Conservation (phyloP, 2,888 invertebrate species). For the Aleiodes testaceus region DNA sequence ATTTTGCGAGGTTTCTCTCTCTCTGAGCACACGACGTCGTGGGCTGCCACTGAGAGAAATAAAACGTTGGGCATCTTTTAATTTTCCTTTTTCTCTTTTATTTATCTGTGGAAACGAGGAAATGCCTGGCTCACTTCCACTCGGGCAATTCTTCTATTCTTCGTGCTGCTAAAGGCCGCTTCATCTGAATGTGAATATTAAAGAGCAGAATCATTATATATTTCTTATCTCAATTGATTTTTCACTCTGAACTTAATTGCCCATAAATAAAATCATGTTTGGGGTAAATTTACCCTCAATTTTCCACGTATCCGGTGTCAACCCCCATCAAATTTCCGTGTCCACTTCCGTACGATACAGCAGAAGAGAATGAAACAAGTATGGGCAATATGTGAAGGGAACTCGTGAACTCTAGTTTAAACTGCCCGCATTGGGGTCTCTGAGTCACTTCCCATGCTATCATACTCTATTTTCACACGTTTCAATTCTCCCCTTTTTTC, state of each 20-base stretch:
- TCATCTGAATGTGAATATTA: not conserved
- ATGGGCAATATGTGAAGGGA: constrained; percentile 15
- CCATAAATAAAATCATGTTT: not conserved
- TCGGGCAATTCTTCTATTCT: not conserved
- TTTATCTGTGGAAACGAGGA: not conserved
- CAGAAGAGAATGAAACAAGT: not conserved
- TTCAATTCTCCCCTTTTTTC: not conserved
- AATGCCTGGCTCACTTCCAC: not conserved
- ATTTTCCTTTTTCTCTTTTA: not conserved
- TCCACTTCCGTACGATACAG: constrained; percentile 43
- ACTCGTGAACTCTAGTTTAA: constrained; percentile 37
- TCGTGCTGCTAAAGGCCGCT: not conserved
- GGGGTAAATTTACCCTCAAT: constrained; percentile 21
- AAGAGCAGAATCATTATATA: not conserved
- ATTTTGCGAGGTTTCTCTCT: constrained; percentile 48
- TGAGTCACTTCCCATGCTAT: constrained; percentile 36
- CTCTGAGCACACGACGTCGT: constrained; percentile 14
- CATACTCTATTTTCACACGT: constrained; percentile 4
- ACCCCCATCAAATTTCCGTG: constrained; percentile 41
- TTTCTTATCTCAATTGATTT: not conserved
- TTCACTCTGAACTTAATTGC: too few species aligned
- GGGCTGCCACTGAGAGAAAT: constrained; percentile 4
- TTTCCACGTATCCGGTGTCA: constrained; percentile 41
- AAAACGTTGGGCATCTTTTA: not conserved
- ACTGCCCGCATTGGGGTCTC: constrained; percentile 33